Evolutionary conservation across 1,140 invertebrate genomes (phyloP), one percentile per base, ranked within the genome.

Genomic region (Caenorhabditis elegans): DNA sequence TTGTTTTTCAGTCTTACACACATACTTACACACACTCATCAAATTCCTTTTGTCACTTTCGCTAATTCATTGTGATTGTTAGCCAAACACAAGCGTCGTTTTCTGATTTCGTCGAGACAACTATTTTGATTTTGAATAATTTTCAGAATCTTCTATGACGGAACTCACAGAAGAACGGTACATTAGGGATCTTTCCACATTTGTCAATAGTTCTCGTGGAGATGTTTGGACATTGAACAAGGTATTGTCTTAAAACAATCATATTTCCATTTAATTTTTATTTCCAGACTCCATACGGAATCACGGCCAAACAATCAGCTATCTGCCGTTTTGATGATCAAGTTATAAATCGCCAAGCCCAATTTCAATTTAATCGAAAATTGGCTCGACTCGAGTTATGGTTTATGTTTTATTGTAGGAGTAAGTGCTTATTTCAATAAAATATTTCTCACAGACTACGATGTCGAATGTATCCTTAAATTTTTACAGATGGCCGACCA

Each of bases 361-460:
- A 70, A 24, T 70, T 70, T 39, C 60, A 70, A 10, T 70, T 39
- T 34, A 39, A 70, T 39, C 34, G 60, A n/a, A 70, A 70, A 19
- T 24, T 70, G 60, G 31, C n/a, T 6, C 26, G 60, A 8, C 34
- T 70, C 17, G 60, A 70, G 10, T 39, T 70, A 6, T 70, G 60
- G 60, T 70, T 70, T 17, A 70, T 70, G 60, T 70, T 70, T n/a
- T 70, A 70, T 70, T 70, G 60, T 22, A 15, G 60, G 13, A 60
- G 53, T 60, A 17, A 39, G 60, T 34, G 1, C 24, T 31, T 34
- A 31, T 70, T 43, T 43, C 11, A n/a, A n/a, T n/a, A n/a, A n/a
- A n/a, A n/a, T n/a, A n/a, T n/a, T n/a, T n/a, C n/a, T n/a, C n/a
- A n/a, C n/a, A n/a, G n/a, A n/a, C n/a, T n/a, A n/a, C n/a, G n/a